A percentile compares a stretch with the other conserved stretches of the same genome.
phyloP scores from a whole-genome alignment of 2,113 vertebrate genomes.

The Gopherus evgoodei region DNA sequence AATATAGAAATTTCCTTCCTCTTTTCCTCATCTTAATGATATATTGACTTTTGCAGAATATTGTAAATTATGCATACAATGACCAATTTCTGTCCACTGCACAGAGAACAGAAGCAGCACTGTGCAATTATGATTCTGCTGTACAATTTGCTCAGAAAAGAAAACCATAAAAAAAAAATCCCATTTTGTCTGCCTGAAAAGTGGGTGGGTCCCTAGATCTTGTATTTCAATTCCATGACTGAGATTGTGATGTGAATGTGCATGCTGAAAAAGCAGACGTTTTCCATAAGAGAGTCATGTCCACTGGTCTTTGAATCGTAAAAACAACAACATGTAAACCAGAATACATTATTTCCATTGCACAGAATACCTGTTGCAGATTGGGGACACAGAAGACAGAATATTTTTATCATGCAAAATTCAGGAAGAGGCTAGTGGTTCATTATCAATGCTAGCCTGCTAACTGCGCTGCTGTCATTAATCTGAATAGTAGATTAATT shows the following conservation, averaged over 20 bases:
- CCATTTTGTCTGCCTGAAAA: background rate
- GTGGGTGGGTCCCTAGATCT: accelerated
- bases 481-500: background rate
- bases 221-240: background rate
- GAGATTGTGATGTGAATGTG: accelerated
- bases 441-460: accelerated
- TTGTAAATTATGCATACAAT: slow-evolving; percentile 71
- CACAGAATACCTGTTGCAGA: background rate
- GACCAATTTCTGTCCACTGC: background rate
- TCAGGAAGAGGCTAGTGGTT: accelerated
- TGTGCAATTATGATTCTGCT: background rate
- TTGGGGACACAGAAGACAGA: background rate
- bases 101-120: background rate
- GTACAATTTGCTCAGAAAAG: background rate
- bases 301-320: background rate
- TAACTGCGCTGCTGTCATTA: background rate
- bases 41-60: slow-evolving; percentile 31
- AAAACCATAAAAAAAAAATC: background rate
- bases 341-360: accelerated
- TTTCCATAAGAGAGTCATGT: background rate
- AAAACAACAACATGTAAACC: accelerated
- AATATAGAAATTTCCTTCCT: background rate
- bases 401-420: accelerated
- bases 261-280: background rate
- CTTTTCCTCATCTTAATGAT: slow-evolving; percentile 19